These are phyloP conservation scores for Melanostoma mellinum DNA, from an alignment of 2,888 invertebrate genomes.

Conservation along the genomic window DNA sequence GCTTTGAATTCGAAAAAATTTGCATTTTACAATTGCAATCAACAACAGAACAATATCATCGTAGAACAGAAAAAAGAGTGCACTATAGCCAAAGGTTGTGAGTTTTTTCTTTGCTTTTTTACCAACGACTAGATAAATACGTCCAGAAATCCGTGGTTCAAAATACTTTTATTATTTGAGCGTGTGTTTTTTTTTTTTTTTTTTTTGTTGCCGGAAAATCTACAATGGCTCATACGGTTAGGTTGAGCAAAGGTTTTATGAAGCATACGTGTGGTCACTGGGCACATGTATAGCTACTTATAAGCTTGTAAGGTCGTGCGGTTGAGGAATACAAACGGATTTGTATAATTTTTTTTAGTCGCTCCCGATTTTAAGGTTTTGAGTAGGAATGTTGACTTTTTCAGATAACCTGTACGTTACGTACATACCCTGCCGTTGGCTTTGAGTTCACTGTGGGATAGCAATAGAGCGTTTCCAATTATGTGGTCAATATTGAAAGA, in stretches of 20 bases:
- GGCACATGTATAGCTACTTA: not conserved
- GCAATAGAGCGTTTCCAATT: slow-evolving; percentile 31
- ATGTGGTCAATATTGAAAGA: slow-evolving; percentile 36
- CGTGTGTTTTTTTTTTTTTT: slow-evolving; percentile 46
- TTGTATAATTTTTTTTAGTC: too few relatives aligned
- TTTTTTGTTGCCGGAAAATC: not conserved
- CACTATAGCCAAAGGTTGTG: not conserved
- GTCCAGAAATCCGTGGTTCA: slow-evolving; percentile 62
- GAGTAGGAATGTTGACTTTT: slow-evolving; percentile 6
- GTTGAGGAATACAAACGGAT: too few relatives aligned
- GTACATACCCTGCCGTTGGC: slow-evolving; percentile 1
- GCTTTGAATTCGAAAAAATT: slow-evolving; percentile 36
- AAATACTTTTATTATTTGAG: slow-evolving; percentile 60
- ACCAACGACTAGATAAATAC: slow-evolving; percentile 65
- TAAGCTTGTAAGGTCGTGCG: too few relatives aligned
- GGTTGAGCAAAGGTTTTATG: slow-evolving; percentile 19
- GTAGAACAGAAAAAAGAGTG: not conserved
- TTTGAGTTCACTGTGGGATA: slow-evolving; percentile 17
- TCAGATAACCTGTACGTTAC: not conserved
- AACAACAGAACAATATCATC: slow-evolving; percentile 66
- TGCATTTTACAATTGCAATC: slow-evolving; percentile 73
- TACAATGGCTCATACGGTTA: slow-evolving; percentile 13
- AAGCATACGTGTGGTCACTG: not conserved
- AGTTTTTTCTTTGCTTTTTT: slow-evolving; percentile 1
- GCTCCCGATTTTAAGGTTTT: not conserved